Base-by-base conservation (phyloP, 1,140 invertebrate genomes). In the Heterodera carotae region DNA sequence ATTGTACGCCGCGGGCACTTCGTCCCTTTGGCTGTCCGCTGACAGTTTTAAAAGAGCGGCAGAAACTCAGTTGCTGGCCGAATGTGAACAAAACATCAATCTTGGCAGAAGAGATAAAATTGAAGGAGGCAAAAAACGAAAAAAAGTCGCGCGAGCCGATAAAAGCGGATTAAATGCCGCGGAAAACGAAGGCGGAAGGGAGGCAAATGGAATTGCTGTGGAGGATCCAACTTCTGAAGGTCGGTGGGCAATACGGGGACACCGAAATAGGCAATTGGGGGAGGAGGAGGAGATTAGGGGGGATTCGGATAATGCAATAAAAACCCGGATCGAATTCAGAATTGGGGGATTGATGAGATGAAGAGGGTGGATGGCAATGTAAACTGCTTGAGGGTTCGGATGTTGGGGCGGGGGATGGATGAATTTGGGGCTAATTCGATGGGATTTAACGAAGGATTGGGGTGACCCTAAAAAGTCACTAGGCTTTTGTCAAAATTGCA, bases 1-100 rank as follows among this genome's bases (percentile, higher is more conserved):
- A 18, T 22, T 66, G 62, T 66, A 66, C 62, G 62, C 27, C 27
- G n/a, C 62, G 62, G 62, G 62, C 62, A 66, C 62, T 66, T 66
- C 62, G 3, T n/a, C 62, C 27, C 62, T 53, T 53, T 66, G 62
- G 62, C 39, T 12, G 12, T 8, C 39, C 6, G 6, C 39, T 43
- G 39, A 43, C 39, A 2, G 39, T 43, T 43, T 43, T 43, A 43
- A 43, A 12, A 43, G 39, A 43, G 39, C 12, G 5, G 48, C 12
- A 22, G 15, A 53, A 53, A 39, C n/a, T 39, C 39, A 39, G 39
- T 39, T n/a, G n/a, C 12, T 53, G 18, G 48, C 12, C 12, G 48
- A 53, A 22, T 2, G 48, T 18, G 48, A 53, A 53, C 48, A 53
- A 53, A 53, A 18, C 18, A 22, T 53, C 22, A 5, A 1, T 1